phyloP scores from a whole-genome alignment of 2,797 vertebrate species.

The Pteropus rufus region DNA sequence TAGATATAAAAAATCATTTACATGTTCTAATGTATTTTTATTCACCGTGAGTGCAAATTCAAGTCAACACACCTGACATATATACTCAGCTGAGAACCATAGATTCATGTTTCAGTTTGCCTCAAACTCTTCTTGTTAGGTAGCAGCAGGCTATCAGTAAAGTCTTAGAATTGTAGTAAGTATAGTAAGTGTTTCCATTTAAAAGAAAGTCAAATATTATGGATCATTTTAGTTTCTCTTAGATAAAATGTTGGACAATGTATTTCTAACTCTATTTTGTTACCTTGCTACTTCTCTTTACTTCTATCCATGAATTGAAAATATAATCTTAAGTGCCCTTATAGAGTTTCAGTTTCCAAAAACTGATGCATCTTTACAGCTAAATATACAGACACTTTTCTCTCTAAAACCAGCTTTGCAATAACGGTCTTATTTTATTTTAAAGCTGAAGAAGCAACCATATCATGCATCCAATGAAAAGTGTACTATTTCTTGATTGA shows the following conservation, averaged over 20 bases:
- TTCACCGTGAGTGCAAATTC: conserved; percentile 51
- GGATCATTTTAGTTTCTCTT: conserved; percentile 35
- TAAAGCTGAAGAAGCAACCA: neutral
- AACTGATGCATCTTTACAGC: conserved; percentile 10
- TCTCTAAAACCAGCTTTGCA: conserved; percentile 33
- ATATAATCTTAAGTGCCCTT: conserved; percentile 40
- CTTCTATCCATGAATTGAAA: conserved; percentile 37
- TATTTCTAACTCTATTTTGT: conserved; percentile 44
- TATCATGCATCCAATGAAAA: neutral
- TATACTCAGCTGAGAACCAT: conserved; percentile 18
- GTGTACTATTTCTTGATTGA: neutral
- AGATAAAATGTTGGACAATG: neutral
- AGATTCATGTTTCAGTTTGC: neutral
- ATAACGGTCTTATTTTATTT: conserved; percentile 22
- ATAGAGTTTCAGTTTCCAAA: conserved; percentile 29
- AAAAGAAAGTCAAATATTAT: conserved; percentile 44
- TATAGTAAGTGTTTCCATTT: conserved; percentile 37
- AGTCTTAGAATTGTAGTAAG: conserved; percentile 50
- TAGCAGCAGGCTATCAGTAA: neutral
- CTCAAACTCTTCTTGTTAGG: neutral
- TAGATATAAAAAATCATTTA: conserved; percentile 42
- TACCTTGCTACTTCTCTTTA: conserved; percentile 38
- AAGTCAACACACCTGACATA: conserved; percentile 51
- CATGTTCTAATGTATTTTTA: conserved; percentile 42
- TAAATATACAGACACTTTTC: neutral